Percentiles rank a stretch among this genome's conserved stretches.
phyloP scores from a whole-genome alignment of 2,113 vertebrate genomes.

The Kryptolebias marmoratus region DNA sequence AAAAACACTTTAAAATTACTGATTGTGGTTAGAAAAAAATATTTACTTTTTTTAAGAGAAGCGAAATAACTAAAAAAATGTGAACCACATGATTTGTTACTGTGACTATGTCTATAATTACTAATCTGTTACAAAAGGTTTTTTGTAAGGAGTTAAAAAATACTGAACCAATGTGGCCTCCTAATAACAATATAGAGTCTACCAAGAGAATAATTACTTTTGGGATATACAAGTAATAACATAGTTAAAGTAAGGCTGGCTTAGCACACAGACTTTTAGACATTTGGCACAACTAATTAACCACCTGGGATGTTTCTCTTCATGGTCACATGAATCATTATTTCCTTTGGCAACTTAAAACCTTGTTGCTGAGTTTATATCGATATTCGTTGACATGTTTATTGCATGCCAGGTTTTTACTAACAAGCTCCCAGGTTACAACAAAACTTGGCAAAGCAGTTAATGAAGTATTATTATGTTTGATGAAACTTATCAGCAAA shows the following conservation, averaged over 20 bases:
- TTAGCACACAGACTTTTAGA: background rate
- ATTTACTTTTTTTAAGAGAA: background rate
- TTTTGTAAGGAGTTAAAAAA: background rate
- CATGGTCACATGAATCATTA: constrained; percentile 25
- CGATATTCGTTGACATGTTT: constrained; percentile 4
- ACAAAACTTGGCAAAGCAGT: constrained; percentile 5
- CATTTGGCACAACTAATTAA: constrained; percentile 21
- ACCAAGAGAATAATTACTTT: background rate
- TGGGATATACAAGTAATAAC: background rate
- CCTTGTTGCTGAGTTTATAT: constrained; percentile 26
- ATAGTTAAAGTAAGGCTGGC: constrained; percentile 5
- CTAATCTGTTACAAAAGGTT: background rate
- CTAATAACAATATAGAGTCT: background rate
- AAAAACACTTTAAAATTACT: background rate
- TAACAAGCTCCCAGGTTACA: constrained; percentile 49
- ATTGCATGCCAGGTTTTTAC: constrained; percentile 23
- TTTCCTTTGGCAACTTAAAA: constrained; percentile 37
- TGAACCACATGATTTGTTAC: background rate
- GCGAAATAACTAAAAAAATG: background rate
- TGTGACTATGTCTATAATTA: background rate
- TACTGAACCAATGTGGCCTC: background rate
- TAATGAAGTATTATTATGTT: constrained; percentile 14
- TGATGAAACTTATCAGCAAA: background rate
- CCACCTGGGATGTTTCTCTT: constrained; percentile 16
- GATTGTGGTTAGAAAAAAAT: background rate